Evolutionary conservation across 2,797 vertebrate species (phyloP).

Genomic region (Mormyrops boulengeri): DNA sequence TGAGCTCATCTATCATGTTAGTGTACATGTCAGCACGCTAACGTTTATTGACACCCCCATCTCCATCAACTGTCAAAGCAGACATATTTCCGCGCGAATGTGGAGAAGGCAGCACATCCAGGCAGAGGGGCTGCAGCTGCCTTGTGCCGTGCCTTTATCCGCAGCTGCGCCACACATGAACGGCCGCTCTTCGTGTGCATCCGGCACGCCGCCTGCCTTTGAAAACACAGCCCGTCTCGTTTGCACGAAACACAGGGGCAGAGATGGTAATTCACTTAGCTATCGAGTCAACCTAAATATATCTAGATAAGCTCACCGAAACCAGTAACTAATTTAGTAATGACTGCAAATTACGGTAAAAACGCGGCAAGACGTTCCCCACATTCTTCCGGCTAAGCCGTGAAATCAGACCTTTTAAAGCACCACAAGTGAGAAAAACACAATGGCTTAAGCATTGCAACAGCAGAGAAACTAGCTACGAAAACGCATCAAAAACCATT

Average conservation of each 20-base stretch:
- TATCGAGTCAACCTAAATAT: not conserved
- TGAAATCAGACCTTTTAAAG: not conserved
- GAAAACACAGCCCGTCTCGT: not conserved
- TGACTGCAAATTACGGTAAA: conserved; percentile 16
- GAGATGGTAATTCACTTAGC: not conserved
- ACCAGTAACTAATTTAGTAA: not conserved
- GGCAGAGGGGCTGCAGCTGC: not conserved
- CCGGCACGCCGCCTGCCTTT: not conserved
- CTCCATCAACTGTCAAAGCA: not conserved
- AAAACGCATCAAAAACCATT: conserved; percentile 21
- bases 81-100: not conserved
- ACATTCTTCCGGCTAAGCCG: not conserved
- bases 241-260: not conserved
- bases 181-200: conserved; percentile 20
- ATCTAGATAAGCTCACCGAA: not conserved
- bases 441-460: conserved; percentile 1
- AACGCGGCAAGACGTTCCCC: not conserved
- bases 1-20: not conserved
- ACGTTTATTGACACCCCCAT: not conserved
- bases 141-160: conserved; percentile 38
- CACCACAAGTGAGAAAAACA: conserved; percentile 16
- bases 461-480: conserved; percentile 25
- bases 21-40: not conserved
- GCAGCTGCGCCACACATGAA: conserved; percentile 38
- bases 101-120: not conserved